Evolutionary conservation across 2,113 vertebrate species (phyloP).

Genomic region (Halichoerus grypus): DNA sequence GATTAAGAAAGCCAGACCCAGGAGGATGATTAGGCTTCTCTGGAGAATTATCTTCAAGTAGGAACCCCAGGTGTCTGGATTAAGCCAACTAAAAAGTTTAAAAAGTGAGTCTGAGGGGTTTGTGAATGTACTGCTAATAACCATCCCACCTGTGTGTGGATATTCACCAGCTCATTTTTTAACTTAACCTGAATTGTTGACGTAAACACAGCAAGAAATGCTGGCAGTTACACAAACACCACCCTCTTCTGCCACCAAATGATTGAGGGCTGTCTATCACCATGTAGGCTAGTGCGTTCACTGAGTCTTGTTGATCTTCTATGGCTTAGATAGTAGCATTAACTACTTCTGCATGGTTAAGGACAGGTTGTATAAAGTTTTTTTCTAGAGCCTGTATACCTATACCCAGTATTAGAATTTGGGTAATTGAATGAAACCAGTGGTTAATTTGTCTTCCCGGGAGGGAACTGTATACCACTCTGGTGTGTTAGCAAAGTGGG

Average conservation of each 20-base stretch:
- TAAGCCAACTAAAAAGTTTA: not conserved
- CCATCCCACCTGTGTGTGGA: not conserved
- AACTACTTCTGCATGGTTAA: not conserved
- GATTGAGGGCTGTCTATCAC: not conserved
- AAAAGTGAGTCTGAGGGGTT: not conserved
- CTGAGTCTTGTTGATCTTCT: not conserved
- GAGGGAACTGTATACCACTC: not conserved
- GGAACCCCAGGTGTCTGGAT: not conserved
- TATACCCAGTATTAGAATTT: not conserved
- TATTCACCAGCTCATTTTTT: conserved; percentile 27
- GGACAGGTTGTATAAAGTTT: not conserved
- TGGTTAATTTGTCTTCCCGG: not conserved
- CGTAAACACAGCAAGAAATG: not conserved
- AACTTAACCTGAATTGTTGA: not conserved
- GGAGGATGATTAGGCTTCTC: not conserved
- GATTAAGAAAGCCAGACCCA: not conserved
- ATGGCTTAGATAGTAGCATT: not conserved
- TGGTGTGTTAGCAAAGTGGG: not conserved
- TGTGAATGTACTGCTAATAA: not conserved
- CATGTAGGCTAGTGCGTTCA: not conserved
- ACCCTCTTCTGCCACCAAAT: not conserved
- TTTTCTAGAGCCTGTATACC: not conserved
- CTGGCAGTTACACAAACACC: not conserved
- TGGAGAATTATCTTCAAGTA: not conserved
- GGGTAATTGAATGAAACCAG: not conserved